A percentile compares a stretch with the other conserved stretches of the same genome.
Evolutionary conservation across 2,797 vertebrate species (phyloP).

Genomic region (Florisuga fusca): DNA sequence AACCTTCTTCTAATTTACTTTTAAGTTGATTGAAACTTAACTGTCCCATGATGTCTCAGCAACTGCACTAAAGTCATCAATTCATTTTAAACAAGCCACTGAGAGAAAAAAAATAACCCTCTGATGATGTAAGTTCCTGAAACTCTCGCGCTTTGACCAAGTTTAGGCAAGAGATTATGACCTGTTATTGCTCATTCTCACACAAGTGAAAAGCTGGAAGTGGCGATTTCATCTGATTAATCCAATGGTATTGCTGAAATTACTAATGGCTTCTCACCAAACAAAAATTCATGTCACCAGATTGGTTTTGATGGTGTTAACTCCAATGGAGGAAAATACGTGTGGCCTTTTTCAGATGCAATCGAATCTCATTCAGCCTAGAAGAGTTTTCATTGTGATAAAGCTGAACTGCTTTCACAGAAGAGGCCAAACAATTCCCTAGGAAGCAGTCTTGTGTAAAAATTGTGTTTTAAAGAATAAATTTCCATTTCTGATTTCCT

Average conservation of each 20-base stretch:
- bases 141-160: neutral
- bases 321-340: neutral
- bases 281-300: neutral
- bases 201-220: neutral
- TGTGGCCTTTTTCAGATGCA: neutral
- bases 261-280: neutral
- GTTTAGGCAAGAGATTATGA: neutral
- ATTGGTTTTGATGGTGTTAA: neutral
- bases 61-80: neutral
- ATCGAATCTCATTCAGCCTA: neutral
- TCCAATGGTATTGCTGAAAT: neutral
- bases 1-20: conserved; percentile 8
- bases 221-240: neutral
- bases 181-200: neutral
- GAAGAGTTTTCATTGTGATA: neutral
- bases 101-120: neutral
- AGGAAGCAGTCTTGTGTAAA: neutral
- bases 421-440: neutral
- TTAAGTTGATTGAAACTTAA: neutral
- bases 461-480: neutral
- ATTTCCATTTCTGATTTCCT: neutral
- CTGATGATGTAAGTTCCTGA: neutral
- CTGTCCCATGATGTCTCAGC: neutral
- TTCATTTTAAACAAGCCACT: neutral
- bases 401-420: neutral